Conservation (phyloP, 2,888 invertebrate genomes). For the Agriotes lineatus region DNA sequence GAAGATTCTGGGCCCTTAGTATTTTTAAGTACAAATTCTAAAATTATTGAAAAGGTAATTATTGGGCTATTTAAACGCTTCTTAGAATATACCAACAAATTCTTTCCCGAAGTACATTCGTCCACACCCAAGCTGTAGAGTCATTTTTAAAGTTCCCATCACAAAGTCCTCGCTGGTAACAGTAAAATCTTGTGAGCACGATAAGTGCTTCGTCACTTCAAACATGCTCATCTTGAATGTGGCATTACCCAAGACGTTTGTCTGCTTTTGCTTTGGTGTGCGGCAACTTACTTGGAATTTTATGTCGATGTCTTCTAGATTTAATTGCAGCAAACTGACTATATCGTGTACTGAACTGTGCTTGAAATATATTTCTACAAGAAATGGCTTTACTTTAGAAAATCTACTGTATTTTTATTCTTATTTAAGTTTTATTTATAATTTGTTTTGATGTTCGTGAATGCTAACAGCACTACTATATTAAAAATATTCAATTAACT, state of each 20-base stretch:
- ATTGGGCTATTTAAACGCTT: too few species aligned
- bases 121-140: conserved; percentile 67
- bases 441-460: too few species aligned
- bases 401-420: too few species aligned
- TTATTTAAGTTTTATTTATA: too few species aligned
- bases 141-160: conserved; percentile 65
- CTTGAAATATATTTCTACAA: conserved; percentile 66
- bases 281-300: conserved; percentile 66
- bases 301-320: conserved; percentile 59
- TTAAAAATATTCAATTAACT: too few species aligned
- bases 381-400: too few species aligned
- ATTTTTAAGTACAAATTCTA: conserved; percentile 37
- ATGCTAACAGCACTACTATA: too few species aligned
- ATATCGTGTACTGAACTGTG: conserved; percentile 66
- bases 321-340: conserved; percentile 57
- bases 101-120: conserved; percentile 68
- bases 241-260: conserved; percentile 65
- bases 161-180: conserved; percentile 62
- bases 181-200: conserved; percentile 62
- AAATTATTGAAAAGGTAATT: too few species aligned
- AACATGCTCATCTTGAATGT: conserved; percentile 63
- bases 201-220: conserved; percentile 59
- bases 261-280: conserved; percentile 65
- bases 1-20: conserved; percentile 5
- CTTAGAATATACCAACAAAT: conserved; percentile 64